Evolutionary conservation across 2,113 vertebrate species (phyloP).

Genomic region (Mola mola): DNA sequence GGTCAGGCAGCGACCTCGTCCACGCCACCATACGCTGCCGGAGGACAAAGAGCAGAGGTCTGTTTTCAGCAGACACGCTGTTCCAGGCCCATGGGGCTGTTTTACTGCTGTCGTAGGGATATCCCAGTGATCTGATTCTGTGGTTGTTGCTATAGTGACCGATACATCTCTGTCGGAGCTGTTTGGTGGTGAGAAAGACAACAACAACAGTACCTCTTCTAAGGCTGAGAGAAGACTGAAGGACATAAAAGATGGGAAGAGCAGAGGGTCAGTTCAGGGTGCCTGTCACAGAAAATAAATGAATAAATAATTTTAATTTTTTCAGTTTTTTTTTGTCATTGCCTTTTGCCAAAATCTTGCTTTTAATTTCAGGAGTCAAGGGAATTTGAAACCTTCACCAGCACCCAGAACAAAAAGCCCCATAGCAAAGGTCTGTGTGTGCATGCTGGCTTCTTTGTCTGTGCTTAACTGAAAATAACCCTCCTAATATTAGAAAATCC

Average conservation of each 20-base stretch:
- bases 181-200: conserved; percentile 62
- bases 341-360: background rate
- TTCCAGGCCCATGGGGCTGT: background rate
- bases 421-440: conserved; percentile 48
- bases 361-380: conserved; percentile 51
- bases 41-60: conserved; percentile 84
- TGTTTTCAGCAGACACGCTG: background rate
- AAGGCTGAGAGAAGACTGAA: conserved; percentile 26
- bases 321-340: background rate
- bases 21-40: conserved; percentile 89
- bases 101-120: conserved; percentile 16
- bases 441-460: background rate
- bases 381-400: conserved; percentile 15
- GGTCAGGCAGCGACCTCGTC: conserved; percentile 85
- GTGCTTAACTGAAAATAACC: background rate
- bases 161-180: conserved; percentile 60
- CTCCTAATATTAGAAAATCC: conserved; percentile 1
- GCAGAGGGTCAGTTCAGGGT: conserved; percentile 22
- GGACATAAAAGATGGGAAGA: conserved; percentile 32
- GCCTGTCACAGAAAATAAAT: background rate
- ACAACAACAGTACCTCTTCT: conserved; percentile 3
- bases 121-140: conserved; percentile 30
- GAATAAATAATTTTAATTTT: background rate
- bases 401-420: conserved; percentile 37
- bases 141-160: conserved; percentile 53